These are phyloP conservation scores for Clitarchus hookeri DNA, from an alignment of 2,888 invertebrate species.

Conservation along the genomic window DNA sequence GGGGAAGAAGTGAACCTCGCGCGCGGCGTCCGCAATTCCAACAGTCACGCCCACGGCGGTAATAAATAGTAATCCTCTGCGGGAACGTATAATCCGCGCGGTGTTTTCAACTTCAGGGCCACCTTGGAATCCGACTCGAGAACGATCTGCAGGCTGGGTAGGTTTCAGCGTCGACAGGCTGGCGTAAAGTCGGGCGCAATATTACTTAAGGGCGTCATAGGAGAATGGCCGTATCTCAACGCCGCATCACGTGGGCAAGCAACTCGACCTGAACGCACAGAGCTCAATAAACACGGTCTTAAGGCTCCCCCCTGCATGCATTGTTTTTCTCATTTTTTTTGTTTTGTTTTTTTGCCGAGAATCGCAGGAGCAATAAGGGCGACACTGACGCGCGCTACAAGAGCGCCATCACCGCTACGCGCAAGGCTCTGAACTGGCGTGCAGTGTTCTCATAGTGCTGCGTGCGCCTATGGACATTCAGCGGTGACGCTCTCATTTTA, in stretches of 20 bases:
- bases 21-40: background rate
- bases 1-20: background rate
- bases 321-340: too few relatives aligned
- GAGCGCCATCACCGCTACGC: too few relatives aligned
- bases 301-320: background rate
- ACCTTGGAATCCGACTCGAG: too few relatives aligned
- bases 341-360: too few relatives aligned
- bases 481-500: too few relatives aligned
- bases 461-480: too few relatives aligned
- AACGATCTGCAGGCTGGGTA: too few relatives aligned
- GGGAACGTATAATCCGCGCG: background rate
- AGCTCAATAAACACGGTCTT: background rate
- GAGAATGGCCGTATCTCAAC: background rate
- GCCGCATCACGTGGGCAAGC: background rate
- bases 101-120: background rate
- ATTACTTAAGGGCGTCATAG: background rate
- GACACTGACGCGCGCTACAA: too few relatives aligned
- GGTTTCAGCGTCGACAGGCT: background rate
- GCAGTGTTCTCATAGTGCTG: too few relatives aligned
- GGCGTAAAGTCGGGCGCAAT: background rate
- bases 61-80: background rate
- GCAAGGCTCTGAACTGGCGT: too few relatives aligned
- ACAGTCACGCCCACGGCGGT: background rate
- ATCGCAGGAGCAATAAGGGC: too few relatives aligned
- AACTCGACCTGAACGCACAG: background rate